A percentile compares a stretch with the other conserved stretches of the same genome.
Evolutionary conservation across 2,113 vertebrate genomes (phyloP).

Genomic region (Bambusicola thoracicus): DNA sequence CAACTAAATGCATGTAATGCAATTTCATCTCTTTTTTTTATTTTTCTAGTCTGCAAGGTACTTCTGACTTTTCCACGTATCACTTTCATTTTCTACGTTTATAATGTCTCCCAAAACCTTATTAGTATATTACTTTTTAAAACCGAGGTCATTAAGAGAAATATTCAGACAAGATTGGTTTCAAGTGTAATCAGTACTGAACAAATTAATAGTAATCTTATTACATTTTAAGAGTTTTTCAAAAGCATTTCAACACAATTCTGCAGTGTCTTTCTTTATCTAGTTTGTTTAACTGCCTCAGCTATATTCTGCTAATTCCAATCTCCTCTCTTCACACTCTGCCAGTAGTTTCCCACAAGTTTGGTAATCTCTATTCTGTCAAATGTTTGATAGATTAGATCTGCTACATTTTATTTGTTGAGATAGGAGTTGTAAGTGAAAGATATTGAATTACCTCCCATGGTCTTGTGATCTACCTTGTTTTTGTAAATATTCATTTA

Average conservation of each 20-base stretch:
- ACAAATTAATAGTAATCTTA: neutral
- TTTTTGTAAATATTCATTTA: neutral
- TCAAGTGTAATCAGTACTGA: neutral
- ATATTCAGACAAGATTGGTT: neutral
- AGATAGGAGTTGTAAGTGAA: neutral
- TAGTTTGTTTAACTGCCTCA: neutral
- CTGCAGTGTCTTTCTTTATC: neutral
- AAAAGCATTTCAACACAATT: neutral
- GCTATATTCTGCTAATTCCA: neutral
- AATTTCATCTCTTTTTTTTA: neutral
- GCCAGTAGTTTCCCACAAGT: neutral
- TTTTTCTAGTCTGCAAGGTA: neutral
- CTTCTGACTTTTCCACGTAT: neutral
- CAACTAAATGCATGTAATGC: neutral
- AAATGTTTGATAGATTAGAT: neutral
- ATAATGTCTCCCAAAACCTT: neutral
- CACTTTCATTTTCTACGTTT: neutral
- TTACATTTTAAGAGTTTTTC: neutral
- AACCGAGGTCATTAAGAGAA: neutral
- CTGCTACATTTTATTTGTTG: neutral
- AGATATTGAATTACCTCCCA: neutral
- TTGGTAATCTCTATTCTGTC: neutral
- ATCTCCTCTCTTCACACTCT: neutral
- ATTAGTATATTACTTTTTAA: neutral
- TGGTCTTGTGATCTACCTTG: neutral